Evolutionary conservation across 1,140 invertebrate genomes (phyloP).

Genomic region (Pinna nobilis): DNA sequence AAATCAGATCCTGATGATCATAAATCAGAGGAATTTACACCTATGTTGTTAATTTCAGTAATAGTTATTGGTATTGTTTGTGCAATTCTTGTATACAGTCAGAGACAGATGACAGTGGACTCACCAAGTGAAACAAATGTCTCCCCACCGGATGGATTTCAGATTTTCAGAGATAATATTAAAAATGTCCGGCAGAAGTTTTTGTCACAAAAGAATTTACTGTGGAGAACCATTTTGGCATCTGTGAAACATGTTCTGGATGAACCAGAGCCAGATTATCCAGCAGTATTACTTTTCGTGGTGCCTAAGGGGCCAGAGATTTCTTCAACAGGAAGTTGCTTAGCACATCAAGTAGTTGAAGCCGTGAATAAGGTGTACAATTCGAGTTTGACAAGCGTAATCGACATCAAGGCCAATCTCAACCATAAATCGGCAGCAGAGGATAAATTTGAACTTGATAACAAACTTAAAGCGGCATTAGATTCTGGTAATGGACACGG

Average conservation of each 20-base stretch:
- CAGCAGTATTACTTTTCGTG: slow-evolving; percentile 50
- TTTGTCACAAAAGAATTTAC: slow-evolving; percentile 28
- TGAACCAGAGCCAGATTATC: slow-evolving; percentile 45
- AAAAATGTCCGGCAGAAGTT: slow-evolving; percentile 4
- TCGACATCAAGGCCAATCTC: slow-evolving; percentile 29
- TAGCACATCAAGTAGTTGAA: slow-evolving; percentile 30
- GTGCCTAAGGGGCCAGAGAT: slow-evolving; percentile 20
- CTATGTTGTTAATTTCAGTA: not conserved
- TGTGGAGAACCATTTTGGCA: slow-evolving; percentile 48
- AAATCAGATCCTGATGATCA: too few species aligned
- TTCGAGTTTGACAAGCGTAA: not conserved
- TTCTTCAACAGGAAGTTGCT: slow-evolving; percentile 31
- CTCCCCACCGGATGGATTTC: too few species aligned
- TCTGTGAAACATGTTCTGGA: slow-evolving; percentile 39
- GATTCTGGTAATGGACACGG: not conserved
- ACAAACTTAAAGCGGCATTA: slow-evolving; percentile 39
- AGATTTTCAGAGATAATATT: slow-evolving; percentile 14
- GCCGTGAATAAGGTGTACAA: slow-evolving; percentile 37
- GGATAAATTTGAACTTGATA: slow-evolving; percentile 51
- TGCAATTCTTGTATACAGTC: too few species aligned
- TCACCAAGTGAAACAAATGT: too few species aligned
- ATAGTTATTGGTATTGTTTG: not conserved
- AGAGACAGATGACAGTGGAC: too few species aligned
- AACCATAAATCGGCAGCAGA: slow-evolving; percentile 8
- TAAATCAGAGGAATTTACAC: too few species aligned